Evolutionary conservation across 2,888 invertebrate genomes (phyloP).

Genomic region (Octodonta nipae): DNA sequence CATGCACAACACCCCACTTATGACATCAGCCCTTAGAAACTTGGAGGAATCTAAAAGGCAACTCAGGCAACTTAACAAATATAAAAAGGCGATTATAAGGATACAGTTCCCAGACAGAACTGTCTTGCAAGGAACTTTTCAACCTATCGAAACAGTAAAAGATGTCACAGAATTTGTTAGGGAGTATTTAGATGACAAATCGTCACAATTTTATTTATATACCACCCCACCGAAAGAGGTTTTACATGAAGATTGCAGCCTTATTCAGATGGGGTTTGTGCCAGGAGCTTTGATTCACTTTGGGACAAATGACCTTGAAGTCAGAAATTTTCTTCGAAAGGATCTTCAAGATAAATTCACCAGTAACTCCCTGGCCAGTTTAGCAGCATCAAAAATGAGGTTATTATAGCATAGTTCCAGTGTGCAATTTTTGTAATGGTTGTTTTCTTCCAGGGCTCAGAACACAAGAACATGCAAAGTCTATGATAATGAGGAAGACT

Average conservation of each 20-base stretch:
- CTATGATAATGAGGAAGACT: slow-evolving; percentile 10
- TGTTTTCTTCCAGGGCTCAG: slow-evolving; percentile 13
- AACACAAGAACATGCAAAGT: slow-evolving; percentile 14
- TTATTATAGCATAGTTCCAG: slow-evolving; percentile 4
- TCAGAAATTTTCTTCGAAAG: slow-evolving; percentile 42
- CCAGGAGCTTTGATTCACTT: slow-evolving; percentile 69
- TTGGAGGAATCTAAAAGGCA: slow-evolving; percentile 44
- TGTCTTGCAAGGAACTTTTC: slow-evolving; percentile 76
- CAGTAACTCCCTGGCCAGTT: slow-evolving; percentile 51
- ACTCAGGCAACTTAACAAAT: slow-evolving; percentile 48
- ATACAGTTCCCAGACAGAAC: slow-evolving; percentile 76
- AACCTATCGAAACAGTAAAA: slow-evolving; percentile 58
- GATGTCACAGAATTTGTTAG: slow-evolving; percentile 62
- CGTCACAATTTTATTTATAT: slow-evolving; percentile 41
- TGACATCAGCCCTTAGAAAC: slow-evolving; percentile 51
- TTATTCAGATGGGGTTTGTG: slow-evolving; percentile 61
- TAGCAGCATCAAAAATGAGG: slow-evolving; percentile 57
- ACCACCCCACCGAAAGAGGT: slow-evolving; percentile 70
- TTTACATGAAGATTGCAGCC: slow-evolving; percentile 46
- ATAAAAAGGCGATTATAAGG: slow-evolving; percentile 66
- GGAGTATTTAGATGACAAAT: slow-evolving; percentile 44
- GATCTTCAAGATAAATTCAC: slow-evolving; percentile 49
- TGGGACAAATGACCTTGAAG: slow-evolving; percentile 37
- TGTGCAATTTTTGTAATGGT: background rate
- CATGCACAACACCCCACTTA: slow-evolving; percentile 59